Conservation (phyloP, 53 echinoderm and acorn worm genomes). For the Crossaster papposus region DNA sequence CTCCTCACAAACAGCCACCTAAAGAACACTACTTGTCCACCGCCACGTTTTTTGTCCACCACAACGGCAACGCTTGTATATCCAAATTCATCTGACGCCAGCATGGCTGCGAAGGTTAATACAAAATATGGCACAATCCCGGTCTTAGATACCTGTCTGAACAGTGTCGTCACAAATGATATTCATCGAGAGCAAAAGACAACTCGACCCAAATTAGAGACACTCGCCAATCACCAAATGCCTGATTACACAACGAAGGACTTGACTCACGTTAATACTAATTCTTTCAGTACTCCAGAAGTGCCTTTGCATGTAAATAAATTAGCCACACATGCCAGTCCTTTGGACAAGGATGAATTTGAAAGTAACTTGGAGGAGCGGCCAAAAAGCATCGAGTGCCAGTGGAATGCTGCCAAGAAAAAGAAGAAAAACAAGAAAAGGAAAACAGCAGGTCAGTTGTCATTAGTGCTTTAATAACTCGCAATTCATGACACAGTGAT, state of each 20-base stretch:
- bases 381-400: conserved; percentile 1
- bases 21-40: conserved; percentile 35
- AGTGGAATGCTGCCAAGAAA: conserved; percentile 47
- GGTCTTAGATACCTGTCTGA: neutral
- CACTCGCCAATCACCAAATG: conserved; percentile 19
- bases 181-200: neutral
- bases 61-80: conserved; percentile 16
- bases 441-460: conserved; percentile 28
- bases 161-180: neutral
- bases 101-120: conserved; percentile 39
- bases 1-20: conserved; percentile 40
- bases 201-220: neutral
- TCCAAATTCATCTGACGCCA: conserved; percentile 4
- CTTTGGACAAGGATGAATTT: conserved; percentile 1
- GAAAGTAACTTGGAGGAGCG: conserved; percentile 5
- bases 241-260: conserved; percentile 3
- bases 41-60: conserved; percentile 32
- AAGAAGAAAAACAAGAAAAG: conserved; percentile 53
- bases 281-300: conserved; percentile 49
- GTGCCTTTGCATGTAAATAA: conserved; percentile 54
- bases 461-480: neutral
- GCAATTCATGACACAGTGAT: no score
- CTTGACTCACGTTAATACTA: neutral
- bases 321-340: neutral
- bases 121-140: conserved; percentile 32